These are phyloP conservation scores for Notothenia rossii DNA, from an alignment of 2,113 vertebrate genomes.

Conservation along the genomic window DNA sequence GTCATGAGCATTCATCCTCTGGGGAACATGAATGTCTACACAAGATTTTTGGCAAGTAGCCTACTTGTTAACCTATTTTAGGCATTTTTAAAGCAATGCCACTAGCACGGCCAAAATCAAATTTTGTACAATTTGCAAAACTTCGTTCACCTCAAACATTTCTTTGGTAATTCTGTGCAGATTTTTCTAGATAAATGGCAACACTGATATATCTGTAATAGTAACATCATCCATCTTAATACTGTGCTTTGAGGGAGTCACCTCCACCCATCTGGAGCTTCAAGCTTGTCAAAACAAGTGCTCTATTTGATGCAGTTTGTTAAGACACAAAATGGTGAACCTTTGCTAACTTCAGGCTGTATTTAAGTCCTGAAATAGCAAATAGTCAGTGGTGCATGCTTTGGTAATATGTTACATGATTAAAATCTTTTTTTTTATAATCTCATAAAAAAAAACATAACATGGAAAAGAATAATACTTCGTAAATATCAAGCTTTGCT, in stretches of 20 bases:
- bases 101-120: too few species aligned
- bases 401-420: constrained; percentile 37
- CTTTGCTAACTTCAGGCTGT: not conserved
- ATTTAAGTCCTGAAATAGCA: constrained; percentile 4
- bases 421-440: not conserved
- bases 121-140: too few species aligned
- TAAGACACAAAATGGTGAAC: not conserved
- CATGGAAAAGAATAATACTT: constrained; percentile 9
- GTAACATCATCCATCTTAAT: not conserved
- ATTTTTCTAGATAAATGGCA: not conserved
- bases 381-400: not conserved
- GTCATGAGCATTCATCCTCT: too few species aligned
- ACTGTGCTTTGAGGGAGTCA: constrained; percentile 27
- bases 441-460: constrained; percentile 1
- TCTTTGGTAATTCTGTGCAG: constrained; percentile 9
- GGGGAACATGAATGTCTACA: not conserved
- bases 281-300: constrained; percentile 37
- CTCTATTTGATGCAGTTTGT: not conserved
- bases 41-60: too few species aligned
- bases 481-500: constrained; percentile 41
- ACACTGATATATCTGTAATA: not conserved
- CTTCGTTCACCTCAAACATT: not conserved
- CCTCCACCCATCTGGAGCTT: constrained; percentile 18
- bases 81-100: too few species aligned
- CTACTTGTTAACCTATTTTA: too few species aligned